phyloP scores from a whole-genome alignment of 2,888 invertebrate species.

The Frankliniella intonsa region DNA sequence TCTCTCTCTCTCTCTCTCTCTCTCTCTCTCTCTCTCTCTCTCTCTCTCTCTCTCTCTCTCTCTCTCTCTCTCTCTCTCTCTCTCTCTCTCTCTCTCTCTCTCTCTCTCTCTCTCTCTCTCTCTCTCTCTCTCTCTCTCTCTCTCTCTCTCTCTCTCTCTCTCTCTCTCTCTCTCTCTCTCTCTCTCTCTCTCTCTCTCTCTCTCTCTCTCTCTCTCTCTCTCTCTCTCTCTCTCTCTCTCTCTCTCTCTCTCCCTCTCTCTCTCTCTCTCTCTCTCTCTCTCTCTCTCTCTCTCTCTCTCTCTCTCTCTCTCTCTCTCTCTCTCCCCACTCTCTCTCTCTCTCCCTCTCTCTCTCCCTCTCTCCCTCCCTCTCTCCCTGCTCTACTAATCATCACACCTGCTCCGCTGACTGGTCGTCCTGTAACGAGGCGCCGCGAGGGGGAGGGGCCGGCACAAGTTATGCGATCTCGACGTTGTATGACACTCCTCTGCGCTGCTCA shows the following conservation, averaged over 20 bases:
- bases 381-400: too few species aligned
- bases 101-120: background rate
- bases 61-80: background rate
- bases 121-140: too few species aligned
- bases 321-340: background rate
- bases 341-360: background rate
- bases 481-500: background rate
- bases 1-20: conserved; percentile 14
- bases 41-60: background rate
- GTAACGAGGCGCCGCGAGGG: too few species aligned
- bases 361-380: background rate
- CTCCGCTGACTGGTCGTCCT: too few species aligned
- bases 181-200: background rate
- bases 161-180: background rate
- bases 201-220: background rate
- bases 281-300: background rate
- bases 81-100: background rate
- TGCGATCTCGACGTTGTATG: too few species aligned
- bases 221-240: background rate
- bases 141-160: background rate
- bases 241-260: background rate
- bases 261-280: background rate
- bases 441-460: too few species aligned
- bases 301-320: background rate
- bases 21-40: too few species aligned